Base-by-base conservation (phyloP, 2,797 vertebrate genomes). In the Ctenosaura bakeri region DNA sequence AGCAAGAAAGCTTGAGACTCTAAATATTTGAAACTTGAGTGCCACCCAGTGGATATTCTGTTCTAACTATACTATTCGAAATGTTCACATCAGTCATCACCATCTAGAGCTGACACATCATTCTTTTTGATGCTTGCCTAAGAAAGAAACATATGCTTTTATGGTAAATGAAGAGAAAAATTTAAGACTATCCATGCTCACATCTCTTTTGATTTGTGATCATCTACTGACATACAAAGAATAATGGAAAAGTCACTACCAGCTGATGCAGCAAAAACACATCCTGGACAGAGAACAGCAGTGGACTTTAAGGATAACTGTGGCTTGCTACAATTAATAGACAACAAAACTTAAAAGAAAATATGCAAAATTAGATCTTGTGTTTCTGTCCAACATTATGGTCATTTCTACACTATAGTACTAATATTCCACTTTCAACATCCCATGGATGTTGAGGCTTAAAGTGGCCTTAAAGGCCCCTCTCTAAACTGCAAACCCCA, bases 181-280 rank as follows among this genome's bases (percentile, higher is more conserved):
- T 83, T 74, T 93, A 87, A 88, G 90, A 94, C 90, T 89, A 92
- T 85, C 90, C 79, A 89, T 1, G 90, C 83, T 81, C 89, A 92
- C 91, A 93, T 2, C 94, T 90, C 92, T 89, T 96, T 93, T 95
- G 93, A 95, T 94, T 95, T 94, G 90, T 90, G 92, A 83, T 83
- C 35, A 59, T 83, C 93, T 94, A 76, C 86, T 90, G 89, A 92
- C 81, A 94, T 85, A 90, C 90, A 93, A 64, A 86, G 94, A 90
- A 91, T 79, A 81, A 96, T 92, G 13, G 89, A 78, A 85, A 87
- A 90, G n/a, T 91, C 78, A 89, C 89, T 87, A 85, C 42, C 38
- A 82, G 8, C 79, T 13, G 9, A 35, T 76, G 35, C 26, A 4
- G 32, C 8, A 92, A 69, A 62, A 66, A 76, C 82, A 64, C 91